phyloP scores from a whole-genome alignment of 2,113 vertebrate species.

The Forbesichthys papilliferus region DNA sequence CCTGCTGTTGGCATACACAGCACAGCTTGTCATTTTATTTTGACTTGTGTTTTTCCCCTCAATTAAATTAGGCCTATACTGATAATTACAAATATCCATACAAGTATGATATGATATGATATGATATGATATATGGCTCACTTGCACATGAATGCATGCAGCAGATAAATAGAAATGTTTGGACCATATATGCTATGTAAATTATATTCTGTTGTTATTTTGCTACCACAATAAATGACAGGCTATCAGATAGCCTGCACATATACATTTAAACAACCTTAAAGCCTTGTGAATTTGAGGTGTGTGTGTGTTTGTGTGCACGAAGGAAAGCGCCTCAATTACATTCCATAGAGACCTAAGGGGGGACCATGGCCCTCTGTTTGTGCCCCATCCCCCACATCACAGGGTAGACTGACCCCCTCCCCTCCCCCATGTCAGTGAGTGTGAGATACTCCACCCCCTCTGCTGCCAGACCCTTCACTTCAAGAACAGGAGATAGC shows the following conservation, averaged over 20 bases:
- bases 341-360: constrained; percentile 68
- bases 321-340: constrained; percentile 47
- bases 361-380: constrained; percentile 74
- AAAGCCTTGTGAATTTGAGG: constrained; percentile 2
- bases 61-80: background rate
- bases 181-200: background rate
- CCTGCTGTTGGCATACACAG: background rate
- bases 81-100: no score
- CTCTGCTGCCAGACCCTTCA: constrained; percentile 48
- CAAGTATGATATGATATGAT: no score
- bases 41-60: background rate
- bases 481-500: constrained; percentile 78
- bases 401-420: constrained; percentile 67
- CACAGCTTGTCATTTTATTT: background rate
- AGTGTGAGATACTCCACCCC: constrained; percentile 73
- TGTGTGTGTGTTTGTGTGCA: constrained; percentile 25
- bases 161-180: constrained; percentile 1
- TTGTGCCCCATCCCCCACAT: constrained; percentile 78
- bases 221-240: no score
- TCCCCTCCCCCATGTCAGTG: constrained; percentile 44
- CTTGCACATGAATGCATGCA: background rate
- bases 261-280: background rate
- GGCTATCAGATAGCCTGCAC: no score
- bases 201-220: background rate
- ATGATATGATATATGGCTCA: background rate